phyloP scores from a whole-genome alignment of 1,140 invertebrate species.

The Hestina assimilis region DNA sequence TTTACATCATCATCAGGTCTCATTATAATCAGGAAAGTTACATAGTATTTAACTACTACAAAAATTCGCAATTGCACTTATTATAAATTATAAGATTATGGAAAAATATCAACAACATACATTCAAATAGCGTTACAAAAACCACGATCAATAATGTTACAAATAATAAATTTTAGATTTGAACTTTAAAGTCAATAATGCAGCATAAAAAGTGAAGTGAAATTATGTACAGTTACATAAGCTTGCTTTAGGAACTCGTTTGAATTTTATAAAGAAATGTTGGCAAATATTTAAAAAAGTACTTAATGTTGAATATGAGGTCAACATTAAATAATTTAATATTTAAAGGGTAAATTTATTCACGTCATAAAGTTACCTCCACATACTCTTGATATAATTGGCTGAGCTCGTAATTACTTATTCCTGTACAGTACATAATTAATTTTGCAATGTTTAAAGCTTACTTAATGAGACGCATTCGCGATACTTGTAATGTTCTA shows the following conservation, averaged over 20 bases:
- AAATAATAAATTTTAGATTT: too few relatives aligned
- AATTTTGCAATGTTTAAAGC: constrained; percentile 12
- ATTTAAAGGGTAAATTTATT: background rate
- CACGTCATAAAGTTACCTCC: background rate
- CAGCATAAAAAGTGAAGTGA: too few relatives aligned
- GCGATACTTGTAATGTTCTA: constrained; percentile 36
- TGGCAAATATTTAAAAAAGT: background rate
- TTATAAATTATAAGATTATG: too few relatives aligned
- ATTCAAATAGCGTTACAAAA: too few relatives aligned
- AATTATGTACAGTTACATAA: too few relatives aligned
- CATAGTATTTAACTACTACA: too few relatives aligned
- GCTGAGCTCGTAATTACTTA: constrained; percentile 6
- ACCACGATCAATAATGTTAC: too few relatives aligned
- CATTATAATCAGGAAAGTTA: too few relatives aligned
- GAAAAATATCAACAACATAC: background rate
- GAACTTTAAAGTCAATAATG: too few relatives aligned
- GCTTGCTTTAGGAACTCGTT: too few relatives aligned
- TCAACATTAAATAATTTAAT: constrained; percentile 1
- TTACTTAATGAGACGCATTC: constrained; percentile 26
- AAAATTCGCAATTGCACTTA: too few relatives aligned
- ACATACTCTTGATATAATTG: constrained; percentile 6
- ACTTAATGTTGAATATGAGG: background rate
- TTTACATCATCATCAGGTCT: too few relatives aligned
- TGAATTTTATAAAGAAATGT: background rate
- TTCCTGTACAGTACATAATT: constrained; percentile 15